Conservation (phyloP, 2,113 vertebrate genomes). For the Seriola quinqueradiata region DNA sequence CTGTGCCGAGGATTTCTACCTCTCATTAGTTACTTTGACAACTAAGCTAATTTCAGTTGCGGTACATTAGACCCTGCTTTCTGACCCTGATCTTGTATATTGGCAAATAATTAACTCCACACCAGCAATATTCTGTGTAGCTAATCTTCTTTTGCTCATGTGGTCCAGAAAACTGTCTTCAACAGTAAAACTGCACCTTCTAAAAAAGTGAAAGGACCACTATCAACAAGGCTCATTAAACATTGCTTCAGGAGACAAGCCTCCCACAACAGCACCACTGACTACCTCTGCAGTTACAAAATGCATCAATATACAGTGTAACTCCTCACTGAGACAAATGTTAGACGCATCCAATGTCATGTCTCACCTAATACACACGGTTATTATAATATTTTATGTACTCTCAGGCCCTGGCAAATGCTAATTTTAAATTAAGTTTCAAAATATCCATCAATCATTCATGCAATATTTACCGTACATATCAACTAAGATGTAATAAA, state of each 20-base stretch:
- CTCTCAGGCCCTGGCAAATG: neutral
- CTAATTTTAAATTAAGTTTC: neutral
- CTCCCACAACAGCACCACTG: neutral
- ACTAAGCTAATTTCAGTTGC: constrained; percentile 11
- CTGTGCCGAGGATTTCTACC: neutral
- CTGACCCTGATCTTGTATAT: constrained; percentile 10
- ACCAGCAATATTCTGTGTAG: neutral
- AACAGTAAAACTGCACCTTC: neutral
- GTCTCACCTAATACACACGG: neutral
- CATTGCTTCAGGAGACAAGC: neutral
- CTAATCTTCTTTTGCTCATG: neutral
- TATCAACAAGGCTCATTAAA: constrained; percentile 21
- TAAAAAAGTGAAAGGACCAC: neutral
- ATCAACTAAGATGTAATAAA: neutral
- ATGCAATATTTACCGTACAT: neutral
- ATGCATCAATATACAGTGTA: neutral
- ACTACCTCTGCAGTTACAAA: constrained; percentile 13
- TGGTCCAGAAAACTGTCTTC: constrained; percentile 26
- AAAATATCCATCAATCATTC: neutral
- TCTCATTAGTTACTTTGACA: neutral
- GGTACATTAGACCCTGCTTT: neutral
- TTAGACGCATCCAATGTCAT: constrained; percentile 2
- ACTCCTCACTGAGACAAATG: constrained; percentile 16
- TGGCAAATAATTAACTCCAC: constrained; percentile 11
- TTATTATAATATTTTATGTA: neutral